These are phyloP conservation scores for Eilema depressum DNA, from an alignment of 2,888 invertebrate species.

Conservation along the genomic window DNA sequence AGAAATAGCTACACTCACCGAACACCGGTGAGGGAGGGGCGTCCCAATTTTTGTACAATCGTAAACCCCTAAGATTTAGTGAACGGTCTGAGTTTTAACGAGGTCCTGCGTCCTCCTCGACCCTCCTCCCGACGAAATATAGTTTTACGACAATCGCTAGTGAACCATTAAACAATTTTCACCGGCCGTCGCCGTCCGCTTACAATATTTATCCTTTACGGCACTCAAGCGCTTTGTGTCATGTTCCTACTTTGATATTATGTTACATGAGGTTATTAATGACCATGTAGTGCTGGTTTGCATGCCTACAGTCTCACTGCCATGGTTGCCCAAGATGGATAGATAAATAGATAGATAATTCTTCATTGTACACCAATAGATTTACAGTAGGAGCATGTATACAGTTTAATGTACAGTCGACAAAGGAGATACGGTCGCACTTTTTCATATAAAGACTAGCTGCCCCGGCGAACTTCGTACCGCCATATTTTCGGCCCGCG, in stretches of 20 bases:
- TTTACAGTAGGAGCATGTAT: too few relatives aligned
- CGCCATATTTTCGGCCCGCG: too few relatives aligned
- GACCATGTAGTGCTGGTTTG: too few relatives aligned
- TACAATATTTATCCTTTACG: constrained; percentile 60
- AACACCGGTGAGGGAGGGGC: constrained; percentile 24
- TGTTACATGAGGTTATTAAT: neutral
- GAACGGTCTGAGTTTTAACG: constrained; percentile 81
- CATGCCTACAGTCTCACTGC: too few relatives aligned
- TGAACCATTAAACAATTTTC: constrained; percentile 72
- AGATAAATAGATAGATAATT: too few relatives aligned
- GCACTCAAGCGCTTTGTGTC: constrained; percentile 37
- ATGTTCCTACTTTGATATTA: constrained; percentile 30
- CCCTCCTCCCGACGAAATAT: constrained; percentile 70
- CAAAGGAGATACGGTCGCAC: too few relatives aligned
- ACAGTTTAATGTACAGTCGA: too few relatives aligned
- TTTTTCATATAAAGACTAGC: too few relatives aligned
- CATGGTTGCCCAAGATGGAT: too few relatives aligned
- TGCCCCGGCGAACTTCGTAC: too few relatives aligned
- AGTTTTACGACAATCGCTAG: constrained; percentile 79
- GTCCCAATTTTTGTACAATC: constrained; percentile 80
- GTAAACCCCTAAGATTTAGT: constrained; percentile 83
- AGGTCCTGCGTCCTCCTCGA: constrained; percentile 63
- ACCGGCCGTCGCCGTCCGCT: constrained; percentile 53
- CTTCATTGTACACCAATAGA: too few relatives aligned
- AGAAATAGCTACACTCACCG: constrained; percentile 18